Evolutionary conservation across 2,888 invertebrate species (phyloP).

Genomic region (Lomographa bimaculata): DNA sequence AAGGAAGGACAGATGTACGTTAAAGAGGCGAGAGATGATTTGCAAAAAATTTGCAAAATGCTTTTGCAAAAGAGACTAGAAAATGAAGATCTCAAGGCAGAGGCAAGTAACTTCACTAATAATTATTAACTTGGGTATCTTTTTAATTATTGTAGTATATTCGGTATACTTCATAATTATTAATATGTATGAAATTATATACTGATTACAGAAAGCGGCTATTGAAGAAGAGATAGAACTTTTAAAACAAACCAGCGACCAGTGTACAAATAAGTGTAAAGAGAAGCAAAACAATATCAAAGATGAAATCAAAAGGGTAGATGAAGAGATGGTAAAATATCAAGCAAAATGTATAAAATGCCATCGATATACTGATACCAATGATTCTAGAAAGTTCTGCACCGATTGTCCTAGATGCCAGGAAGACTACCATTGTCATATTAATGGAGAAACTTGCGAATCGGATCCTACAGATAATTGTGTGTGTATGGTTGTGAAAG

Average conservation of each 20-base stretch:
- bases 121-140: neutral
- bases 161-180: neutral
- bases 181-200: neutral
- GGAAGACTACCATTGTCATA: slow-evolving; percentile 52
- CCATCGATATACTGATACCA: slow-evolving; percentile 57
- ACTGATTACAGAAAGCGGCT: slow-evolving; percentile 59
- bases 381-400: slow-evolving; percentile 56
- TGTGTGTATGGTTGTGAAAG: slow-evolving; percentile 62
- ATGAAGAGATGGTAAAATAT: slow-evolving; percentile 47
- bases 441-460: slow-evolving; percentile 47
- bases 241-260: slow-evolving; percentile 47
- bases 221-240: slow-evolving; percentile 56
- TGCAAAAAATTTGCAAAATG: slow-evolving; percentile 59
- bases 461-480: slow-evolving; percentile 55
- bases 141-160: neutral
- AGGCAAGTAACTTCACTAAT: slow-evolving; percentile 43
- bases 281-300: slow-evolving; percentile 47
- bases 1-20: slow-evolving; percentile 53
- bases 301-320: slow-evolving; percentile 52
- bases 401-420: slow-evolving; percentile 66
- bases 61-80: slow-evolving; percentile 65
- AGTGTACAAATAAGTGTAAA: slow-evolving; percentile 60
- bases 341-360: slow-evolving; percentile 54
- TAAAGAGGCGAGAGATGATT: slow-evolving; percentile 62
- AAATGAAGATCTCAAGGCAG: slow-evolving; percentile 61